Evolutionary conservation across 2,113 vertebrate genomes (phyloP).

Genomic region (Podarcis cretensis): DNA sequence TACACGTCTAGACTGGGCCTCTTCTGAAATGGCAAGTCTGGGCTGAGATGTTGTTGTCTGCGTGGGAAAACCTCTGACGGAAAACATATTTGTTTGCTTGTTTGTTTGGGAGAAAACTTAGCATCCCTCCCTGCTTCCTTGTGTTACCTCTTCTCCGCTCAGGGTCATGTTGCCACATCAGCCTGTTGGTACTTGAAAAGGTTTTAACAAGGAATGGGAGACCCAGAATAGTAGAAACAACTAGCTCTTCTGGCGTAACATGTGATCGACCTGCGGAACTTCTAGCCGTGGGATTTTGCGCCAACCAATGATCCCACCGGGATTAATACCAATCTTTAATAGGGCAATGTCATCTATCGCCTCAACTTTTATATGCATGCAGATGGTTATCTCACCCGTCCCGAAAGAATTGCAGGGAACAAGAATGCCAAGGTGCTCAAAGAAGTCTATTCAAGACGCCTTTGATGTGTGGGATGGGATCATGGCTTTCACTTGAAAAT

Average conservation of each 20-base stretch:
- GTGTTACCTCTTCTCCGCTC: neutral
- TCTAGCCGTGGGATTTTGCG: neutral
- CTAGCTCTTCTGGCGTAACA: neutral
- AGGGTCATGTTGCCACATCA: neutral
- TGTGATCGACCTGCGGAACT: neutral
- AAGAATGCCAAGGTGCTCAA: neutral
- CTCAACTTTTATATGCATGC: neutral
- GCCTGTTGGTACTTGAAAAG: neutral
- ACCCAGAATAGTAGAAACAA: neutral
- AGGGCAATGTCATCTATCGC: neutral
- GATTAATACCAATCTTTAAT: conserved; percentile 1
- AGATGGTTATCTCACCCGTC: neutral
- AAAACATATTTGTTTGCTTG: neutral
- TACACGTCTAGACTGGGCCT: neutral
- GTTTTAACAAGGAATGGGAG: neutral
- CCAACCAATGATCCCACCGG: neutral
- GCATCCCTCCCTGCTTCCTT: neutral
- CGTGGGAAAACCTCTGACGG: neutral
- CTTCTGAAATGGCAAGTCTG: neutral
- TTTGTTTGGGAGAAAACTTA: neutral
- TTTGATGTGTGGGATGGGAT: neutral
- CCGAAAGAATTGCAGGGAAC: neutral
- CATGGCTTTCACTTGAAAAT: neutral
- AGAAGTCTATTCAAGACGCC: neutral
- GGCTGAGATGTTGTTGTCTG: neutral